Conservation (phyloP, 2,797 vertebrate genomes). For the Eremophila alpestris region DNA sequence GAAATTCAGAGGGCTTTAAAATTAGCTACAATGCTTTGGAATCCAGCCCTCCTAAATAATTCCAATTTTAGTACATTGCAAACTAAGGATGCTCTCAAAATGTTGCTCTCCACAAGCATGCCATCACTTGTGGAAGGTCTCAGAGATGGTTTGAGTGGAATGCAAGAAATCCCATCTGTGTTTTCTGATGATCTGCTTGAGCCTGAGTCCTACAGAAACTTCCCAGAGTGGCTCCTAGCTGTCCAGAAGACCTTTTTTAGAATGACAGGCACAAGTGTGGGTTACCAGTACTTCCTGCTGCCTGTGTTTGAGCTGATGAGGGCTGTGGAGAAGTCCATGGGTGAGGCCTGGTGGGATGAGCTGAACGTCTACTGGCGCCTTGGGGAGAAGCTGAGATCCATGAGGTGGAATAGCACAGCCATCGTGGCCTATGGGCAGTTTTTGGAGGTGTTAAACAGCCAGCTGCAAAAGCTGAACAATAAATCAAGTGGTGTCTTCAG, state of each 20-base stretch:
- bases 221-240: conserved; percentile 37
- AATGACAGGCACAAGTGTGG: not conserved
- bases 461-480: conserved; percentile 9
- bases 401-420: conserved; percentile 35
- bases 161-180: conserved; percentile 7
- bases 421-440: conserved; percentile 35
- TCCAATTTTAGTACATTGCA: conserved; percentile 9
- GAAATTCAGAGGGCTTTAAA: conserved; percentile 53
- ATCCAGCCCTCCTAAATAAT: conserved; percentile 35
- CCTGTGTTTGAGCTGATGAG: conserved; percentile 54
- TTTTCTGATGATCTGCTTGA: conserved; percentile 23
- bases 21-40: conserved; percentile 47
- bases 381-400: conserved; percentile 52
- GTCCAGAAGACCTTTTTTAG: conserved; percentile 36
- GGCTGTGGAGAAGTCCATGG: conserved; percentile 37
- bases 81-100: conserved; percentile 25
- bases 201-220: conserved; percentile 2
- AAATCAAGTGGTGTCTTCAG: not conserved
- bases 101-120: not conserved
- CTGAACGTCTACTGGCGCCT: conserved; percentile 37
- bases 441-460: conserved; percentile 37
- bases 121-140: not conserved
- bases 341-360: conserved; percentile 48
- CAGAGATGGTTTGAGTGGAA: not conserved
- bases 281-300: conserved; percentile 43